These are phyloP conservation scores for Drosophila histrio DNA, from an alignment of 2,888 invertebrate genomes.

Conservation along the genomic window DNA sequence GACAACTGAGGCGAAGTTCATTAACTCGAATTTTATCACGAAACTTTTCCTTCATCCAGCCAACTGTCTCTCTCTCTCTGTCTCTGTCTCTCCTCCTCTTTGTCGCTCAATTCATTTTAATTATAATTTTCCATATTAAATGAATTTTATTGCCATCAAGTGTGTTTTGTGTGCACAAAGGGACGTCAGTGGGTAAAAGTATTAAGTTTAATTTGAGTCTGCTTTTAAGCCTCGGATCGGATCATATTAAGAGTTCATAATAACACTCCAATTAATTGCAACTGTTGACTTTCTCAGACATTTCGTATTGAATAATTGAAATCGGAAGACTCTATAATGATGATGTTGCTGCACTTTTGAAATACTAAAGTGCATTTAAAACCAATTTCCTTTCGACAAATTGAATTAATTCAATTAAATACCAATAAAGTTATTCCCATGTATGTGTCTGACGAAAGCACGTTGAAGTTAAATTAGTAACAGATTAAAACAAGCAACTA, in stretches of 20 bases:
- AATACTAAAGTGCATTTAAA: neutral
- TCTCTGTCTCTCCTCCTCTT: neutral
- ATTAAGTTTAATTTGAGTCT: conserved; percentile 2
- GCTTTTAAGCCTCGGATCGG: neutral
- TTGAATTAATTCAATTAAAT: neutral
- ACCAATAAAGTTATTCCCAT: neutral
- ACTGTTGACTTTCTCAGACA: neutral
- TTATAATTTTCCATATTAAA: conserved; percentile 42
- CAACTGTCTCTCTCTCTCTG: neutral
- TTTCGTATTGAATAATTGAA: neutral
- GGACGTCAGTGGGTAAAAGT: neutral
- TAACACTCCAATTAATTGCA: conserved; percentile 15
- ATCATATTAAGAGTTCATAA: neutral
- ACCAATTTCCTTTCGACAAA: neutral
- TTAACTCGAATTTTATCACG: conserved; percentile 60
- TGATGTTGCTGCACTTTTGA: neutral
- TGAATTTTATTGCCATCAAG: neutral
- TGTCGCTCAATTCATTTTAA: conserved; percentile 39
- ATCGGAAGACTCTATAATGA: neutral
- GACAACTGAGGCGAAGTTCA: conserved; percentile 38
- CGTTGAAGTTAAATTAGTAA: neutral
- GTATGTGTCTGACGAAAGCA: neutral
- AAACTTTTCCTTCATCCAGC: conserved; percentile 45
- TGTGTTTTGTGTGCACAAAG: neutral
- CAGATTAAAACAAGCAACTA: neutral